Evolutionary conservation across 2,888 invertebrate genomes (phyloP).

Genomic region (Aphodius granarius): DNA sequence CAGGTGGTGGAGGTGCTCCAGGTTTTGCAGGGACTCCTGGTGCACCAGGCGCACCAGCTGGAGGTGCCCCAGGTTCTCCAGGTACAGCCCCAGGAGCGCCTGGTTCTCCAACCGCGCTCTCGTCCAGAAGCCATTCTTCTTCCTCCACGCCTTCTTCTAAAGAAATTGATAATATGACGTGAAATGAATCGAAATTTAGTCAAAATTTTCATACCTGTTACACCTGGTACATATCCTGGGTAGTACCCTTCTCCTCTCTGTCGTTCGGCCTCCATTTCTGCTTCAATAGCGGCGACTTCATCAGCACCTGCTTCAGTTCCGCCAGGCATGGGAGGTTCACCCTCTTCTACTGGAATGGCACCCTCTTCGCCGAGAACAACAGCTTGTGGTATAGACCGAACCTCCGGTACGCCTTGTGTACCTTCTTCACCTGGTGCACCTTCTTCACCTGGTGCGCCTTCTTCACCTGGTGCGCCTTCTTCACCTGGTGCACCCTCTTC

Average conservation of each 20-base stretch:
- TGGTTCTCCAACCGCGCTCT: not conserved
- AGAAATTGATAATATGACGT: not conserved
- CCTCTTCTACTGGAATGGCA: not conserved
- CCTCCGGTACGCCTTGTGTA: too few relatives aligned
- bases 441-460: too few relatives aligned
- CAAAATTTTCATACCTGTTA: too few relatives aligned
- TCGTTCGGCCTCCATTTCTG: constrained; percentile 2
- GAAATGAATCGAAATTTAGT: too few relatives aligned
- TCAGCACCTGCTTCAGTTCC: not conserved
- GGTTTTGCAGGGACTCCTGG: not conserved
- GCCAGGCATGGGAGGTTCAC: not conserved
- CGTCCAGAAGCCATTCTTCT: constrained; percentile 12
- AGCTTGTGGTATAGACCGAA: too few relatives aligned
- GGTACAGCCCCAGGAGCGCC: not conserved
- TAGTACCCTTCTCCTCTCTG: not conserved
- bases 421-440: too few relatives aligned
- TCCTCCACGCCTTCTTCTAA: constrained; percentile 12
- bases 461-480: constrained; percentile 1
- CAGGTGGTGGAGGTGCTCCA: not conserved
- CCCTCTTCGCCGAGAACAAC: not conserved
- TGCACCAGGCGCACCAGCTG: not conserved
- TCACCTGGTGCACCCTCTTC: constrained; percentile 19
- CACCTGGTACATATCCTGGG: not conserved
- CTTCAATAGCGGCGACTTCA: constrained; percentile 4
- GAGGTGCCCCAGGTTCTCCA: not conserved